Conservation (phyloP, 2,797 vertebrate species). For the Aulostomus chinensis region DNA sequence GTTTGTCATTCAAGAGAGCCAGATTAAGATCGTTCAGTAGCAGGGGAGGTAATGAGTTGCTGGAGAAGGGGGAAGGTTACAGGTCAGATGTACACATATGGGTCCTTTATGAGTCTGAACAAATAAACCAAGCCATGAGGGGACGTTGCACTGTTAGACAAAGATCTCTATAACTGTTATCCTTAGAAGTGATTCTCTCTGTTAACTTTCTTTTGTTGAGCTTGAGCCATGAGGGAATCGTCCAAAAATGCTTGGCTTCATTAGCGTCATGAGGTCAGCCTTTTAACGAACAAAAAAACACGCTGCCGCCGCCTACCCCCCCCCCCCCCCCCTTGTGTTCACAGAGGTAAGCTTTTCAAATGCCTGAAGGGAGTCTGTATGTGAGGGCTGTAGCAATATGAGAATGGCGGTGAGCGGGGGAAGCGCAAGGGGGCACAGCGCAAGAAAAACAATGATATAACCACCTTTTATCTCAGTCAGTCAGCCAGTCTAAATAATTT, state of each 20-base stretch:
- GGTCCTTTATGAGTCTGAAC: not conserved
- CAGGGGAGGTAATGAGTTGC: slow-evolving; percentile 33
- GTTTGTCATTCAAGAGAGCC: slow-evolving; percentile 38
- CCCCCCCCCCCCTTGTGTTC: slow-evolving; percentile 28
- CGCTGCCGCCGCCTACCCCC: too few species aligned
- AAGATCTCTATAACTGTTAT: not conserved
- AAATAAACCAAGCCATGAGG: not conserved
- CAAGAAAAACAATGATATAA: slow-evolving; percentile 71
- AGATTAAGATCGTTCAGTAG: slow-evolving; percentile 51
- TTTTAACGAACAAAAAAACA: slow-evolving; percentile 56
- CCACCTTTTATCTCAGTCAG: slow-evolving; percentile 44
- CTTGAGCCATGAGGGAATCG: slow-evolving; percentile 1
- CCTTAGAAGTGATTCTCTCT: not conserved
- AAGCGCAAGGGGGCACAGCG: slow-evolving; percentile 26
- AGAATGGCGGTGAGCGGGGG: slow-evolving; percentile 47
- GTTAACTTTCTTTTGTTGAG: slow-evolving; percentile 1
- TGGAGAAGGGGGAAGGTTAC: slow-evolving; percentile 21
- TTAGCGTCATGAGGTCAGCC: slow-evolving; percentile 36
- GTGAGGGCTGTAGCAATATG: slow-evolving; percentile 56
- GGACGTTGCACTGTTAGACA: not conserved
- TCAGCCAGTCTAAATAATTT: slow-evolving; percentile 11
- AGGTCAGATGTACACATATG: slow-evolving; percentile 19
- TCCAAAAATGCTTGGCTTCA: slow-evolving; percentile 30
- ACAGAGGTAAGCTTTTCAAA: slow-evolving; percentile 38
- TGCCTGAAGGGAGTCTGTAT: slow-evolving; percentile 29